Percentiles rank a stretch among this genome's conserved stretches.
phyloP scores from a whole-genome alignment of 2,797 vertebrate species.

The Pelochelys cantorii region DNA sequence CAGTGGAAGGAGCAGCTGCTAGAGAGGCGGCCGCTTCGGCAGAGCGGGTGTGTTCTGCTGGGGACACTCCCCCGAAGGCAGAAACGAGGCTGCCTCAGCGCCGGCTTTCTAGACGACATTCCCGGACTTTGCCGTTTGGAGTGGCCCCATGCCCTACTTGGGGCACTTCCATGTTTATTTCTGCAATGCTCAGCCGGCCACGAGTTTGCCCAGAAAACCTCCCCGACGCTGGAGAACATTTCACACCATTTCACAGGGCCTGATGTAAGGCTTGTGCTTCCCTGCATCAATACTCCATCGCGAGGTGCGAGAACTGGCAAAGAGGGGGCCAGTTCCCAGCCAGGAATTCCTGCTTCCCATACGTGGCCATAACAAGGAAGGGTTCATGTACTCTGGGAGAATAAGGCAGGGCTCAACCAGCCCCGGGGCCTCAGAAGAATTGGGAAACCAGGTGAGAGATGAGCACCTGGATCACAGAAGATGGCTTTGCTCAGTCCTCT shows the following conservation, averaged over 20 bases:
- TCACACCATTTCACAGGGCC: fast-evolving
- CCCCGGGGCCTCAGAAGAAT: background rate
- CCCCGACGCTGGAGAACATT: background rate
- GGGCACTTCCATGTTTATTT: background rate
- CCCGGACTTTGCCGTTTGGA: background rate
- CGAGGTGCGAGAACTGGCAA: background rate
- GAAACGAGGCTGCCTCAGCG: background rate
- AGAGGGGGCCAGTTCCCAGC: fast-evolving
- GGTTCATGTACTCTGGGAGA: background rate
- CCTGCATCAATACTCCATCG: fast-evolving
- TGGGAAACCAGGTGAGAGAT: fast-evolving
- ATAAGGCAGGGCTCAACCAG: fast-evolving
- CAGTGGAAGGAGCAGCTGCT: background rate
- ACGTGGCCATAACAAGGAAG: background rate
- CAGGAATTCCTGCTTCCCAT: fast-evolving
- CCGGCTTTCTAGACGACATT: background rate
- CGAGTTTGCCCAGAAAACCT: background rate
- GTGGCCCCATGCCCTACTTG: background rate
- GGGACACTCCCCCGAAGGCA: background rate
- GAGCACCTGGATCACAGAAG: fast-evolving
- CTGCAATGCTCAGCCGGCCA: background rate
- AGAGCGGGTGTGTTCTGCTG: background rate
- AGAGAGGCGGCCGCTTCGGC: background rate
- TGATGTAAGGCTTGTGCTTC: background rate
- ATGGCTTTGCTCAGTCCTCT: background rate